Conservation (phyloP, 2,113 vertebrate species). For the Triplophysa siluroides region DNA sequence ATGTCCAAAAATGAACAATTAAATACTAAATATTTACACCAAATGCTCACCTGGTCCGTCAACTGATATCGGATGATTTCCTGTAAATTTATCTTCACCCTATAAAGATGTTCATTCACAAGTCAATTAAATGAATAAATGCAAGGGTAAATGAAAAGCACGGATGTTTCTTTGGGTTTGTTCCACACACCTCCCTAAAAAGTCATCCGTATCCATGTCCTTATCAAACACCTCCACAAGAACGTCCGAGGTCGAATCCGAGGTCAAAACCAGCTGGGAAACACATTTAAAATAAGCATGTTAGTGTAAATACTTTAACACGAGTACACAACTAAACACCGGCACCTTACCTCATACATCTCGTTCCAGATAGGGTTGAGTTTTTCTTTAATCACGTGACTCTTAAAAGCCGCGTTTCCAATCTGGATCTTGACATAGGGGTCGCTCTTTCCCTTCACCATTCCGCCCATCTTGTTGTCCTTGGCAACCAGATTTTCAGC, state of each 20-base stretch:
- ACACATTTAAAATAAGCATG: not conserved
- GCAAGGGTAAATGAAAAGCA: not conserved
- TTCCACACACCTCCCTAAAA: conserved; percentile 81
- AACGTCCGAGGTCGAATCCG: conserved; percentile 74
- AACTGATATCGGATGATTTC: conserved; percentile 69
- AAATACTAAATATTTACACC: not conserved
- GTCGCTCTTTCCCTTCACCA: conserved; percentile 90
- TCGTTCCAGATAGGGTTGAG: conserved; percentile 90
- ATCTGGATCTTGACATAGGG: conserved; percentile 84
- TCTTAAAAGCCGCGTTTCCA: conserved; percentile 76
- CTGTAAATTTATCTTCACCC: conserved; percentile 64
- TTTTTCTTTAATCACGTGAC: conserved; percentile 83
- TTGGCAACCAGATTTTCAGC: conserved; percentile 85
- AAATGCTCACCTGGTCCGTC: conserved; percentile 68
- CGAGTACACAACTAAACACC: not conserved
- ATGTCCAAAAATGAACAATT: not conserved
- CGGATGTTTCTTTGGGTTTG: not conserved
- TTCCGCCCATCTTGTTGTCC: conserved; percentile 83
- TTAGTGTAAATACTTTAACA: not conserved
- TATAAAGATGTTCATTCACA: conserved; percentile 47
- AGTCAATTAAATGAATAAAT: not conserved
- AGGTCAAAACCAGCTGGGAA: conserved; percentile 76
- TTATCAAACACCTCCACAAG: conserved; percentile 86
- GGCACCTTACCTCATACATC: conserved; percentile 83
- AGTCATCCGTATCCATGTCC: conserved; percentile 88